phyloP scores from a whole-genome alignment of 1,140 invertebrate genomes.

The Drosophila virilis region DNA sequence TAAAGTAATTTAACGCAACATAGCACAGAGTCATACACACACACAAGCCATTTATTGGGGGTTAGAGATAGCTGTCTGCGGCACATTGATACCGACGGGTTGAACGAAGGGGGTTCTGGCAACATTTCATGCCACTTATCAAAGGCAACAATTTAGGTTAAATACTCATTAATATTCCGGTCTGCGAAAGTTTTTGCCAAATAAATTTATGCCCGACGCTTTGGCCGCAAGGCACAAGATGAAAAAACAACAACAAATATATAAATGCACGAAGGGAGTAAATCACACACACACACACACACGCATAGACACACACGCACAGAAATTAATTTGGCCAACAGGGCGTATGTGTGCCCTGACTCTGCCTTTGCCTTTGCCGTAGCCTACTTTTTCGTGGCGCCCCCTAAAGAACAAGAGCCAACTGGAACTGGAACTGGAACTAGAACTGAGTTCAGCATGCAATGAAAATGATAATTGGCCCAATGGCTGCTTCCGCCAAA shows the following conservation, averaged over 20 bases:
- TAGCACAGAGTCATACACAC: conserved; percentile 16
- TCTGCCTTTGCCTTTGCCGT: conserved; percentile 29
- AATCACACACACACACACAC: conserved; percentile 54
- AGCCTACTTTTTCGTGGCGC: conserved; percentile 62
- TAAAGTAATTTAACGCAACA: conserved; percentile 75
- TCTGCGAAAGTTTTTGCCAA: conserved; percentile 82
- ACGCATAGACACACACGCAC: conserved; percentile 40
- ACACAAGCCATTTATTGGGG: conserved; percentile 12
- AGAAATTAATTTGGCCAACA: conserved; percentile 50
- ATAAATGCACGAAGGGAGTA: conserved; percentile 41
- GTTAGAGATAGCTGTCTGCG: conserved; percentile 43
- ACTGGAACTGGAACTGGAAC: neutral
- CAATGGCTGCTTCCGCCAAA: conserved; percentile 58
- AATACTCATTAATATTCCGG: conserved; percentile 83
- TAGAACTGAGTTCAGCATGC: conserved; percentile 29
- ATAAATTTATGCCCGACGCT: conserved; percentile 78
- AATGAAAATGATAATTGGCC: conserved; percentile 79
- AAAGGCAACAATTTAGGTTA: conserved; percentile 83
- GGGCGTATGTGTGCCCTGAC: conserved; percentile 19
- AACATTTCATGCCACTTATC: conserved; percentile 81
- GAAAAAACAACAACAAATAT: conserved; percentile 26
- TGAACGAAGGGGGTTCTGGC: conserved; percentile 1
- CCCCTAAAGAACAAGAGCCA: conserved; percentile 16
- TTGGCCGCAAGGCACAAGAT: conserved; percentile 66
- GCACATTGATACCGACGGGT: conserved; percentile 45